Evolutionary conservation across 1,140 invertebrate genomes (phyloP).

Genomic region (Leptonema lineaticorne): DNA sequence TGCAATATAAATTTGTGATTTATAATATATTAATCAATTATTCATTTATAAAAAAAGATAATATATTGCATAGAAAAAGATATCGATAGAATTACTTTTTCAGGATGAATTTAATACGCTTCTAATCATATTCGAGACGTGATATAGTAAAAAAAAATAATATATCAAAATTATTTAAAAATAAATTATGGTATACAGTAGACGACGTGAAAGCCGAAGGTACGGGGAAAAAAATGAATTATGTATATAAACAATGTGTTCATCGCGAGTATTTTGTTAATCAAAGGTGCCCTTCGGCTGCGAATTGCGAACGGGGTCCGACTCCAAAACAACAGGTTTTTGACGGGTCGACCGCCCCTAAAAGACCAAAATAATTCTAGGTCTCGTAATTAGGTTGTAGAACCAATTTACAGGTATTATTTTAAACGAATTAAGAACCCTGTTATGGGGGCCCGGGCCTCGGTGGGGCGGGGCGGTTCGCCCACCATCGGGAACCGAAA

Average conservation of each 20-base stretch:
- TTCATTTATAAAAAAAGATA: no score
- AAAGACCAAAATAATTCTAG: constrained; percentile 24
- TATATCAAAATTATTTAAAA: no score
- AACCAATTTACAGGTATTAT: constrained; percentile 40
- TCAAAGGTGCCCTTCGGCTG: constrained; percentile 17
- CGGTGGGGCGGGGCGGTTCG: constrained; percentile 33
- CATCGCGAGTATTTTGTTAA: constrained; percentile 11
- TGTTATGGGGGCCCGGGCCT: constrained; percentile 18
- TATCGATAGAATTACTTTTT: no score
- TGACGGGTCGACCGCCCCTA: constrained; percentile 16
- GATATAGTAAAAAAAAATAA: no score
- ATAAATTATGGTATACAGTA: no score
- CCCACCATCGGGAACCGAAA: constrained; percentile 13
- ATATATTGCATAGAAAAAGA: no score
- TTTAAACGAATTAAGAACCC: constrained; percentile 40
- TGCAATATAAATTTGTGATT: no score
- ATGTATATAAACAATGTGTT: constrained; percentile 17
- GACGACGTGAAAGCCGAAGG: no score
- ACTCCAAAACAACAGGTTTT: constrained; percentile 14
- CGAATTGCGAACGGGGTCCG: constrained; percentile 1
- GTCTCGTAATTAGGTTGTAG: constrained; percentile 38
- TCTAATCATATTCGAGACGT: no score
- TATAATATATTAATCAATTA: no score
- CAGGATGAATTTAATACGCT: no score
- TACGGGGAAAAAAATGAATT: not conserved